A percentile compares a stretch with the other conserved stretches of the same genome.
Evolutionary conservation across 2,113 vertebrate genomes (phyloP).

Genomic region (Papio anubis): DNA sequence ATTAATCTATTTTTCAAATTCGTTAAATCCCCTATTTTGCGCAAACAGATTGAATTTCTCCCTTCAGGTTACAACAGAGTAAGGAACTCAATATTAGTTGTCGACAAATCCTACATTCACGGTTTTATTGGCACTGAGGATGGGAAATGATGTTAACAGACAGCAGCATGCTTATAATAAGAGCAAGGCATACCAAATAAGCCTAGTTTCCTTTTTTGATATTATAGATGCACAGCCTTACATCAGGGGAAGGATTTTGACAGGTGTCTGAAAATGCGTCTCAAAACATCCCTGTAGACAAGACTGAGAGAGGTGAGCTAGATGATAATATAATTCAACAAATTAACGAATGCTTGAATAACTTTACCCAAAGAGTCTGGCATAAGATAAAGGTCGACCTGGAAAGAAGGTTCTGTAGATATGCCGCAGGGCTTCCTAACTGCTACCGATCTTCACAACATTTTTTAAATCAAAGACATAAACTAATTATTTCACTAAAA

Average conservation of each 20-base stretch:
- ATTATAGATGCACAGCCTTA: neutral
- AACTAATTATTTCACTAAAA: neutral
- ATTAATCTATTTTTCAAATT: neutral
- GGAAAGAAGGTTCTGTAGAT: neutral
- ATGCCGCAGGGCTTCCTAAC: neutral
- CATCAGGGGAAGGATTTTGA: neutral
- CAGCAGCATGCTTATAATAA: neutral
- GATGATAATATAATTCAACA: neutral
- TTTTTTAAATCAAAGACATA: neutral
- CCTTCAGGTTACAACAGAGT: neutral
- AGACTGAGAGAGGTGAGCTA: neutral
- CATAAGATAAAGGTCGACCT: neutral
- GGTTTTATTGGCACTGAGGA: neutral
- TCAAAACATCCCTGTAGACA: neutral
- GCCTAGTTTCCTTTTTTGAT: neutral
- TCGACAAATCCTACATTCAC: neutral
- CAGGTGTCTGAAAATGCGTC: neutral
- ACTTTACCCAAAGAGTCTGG: neutral
- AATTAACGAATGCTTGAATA: neutral
- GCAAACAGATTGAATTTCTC: neutral
- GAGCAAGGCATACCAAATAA: rapidly evolving
- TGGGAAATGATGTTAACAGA: neutral
- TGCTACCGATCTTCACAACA: neutral
- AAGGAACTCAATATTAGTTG: neutral
- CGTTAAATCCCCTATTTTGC: neutral